A percentile compares a stretch with the other conserved stretches of the same genome.
phyloP scores from a whole-genome alignment of 2,888 invertebrate species.

The Calameuta idolon region DNA sequence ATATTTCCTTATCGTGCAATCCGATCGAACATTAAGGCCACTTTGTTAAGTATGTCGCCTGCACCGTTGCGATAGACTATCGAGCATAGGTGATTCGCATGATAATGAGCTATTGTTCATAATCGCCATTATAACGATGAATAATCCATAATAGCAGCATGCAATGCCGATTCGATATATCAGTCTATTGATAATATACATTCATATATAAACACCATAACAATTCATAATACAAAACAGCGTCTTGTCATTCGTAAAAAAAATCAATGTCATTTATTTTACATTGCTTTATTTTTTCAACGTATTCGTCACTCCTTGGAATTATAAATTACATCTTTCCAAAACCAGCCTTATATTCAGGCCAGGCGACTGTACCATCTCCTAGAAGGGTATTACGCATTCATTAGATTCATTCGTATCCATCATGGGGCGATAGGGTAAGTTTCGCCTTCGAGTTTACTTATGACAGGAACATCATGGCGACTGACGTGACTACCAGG shows the following conservation, averaged over 20 bases:
- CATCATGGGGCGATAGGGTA: not conserved
- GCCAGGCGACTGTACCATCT: not conserved
- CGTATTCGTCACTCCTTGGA: not conserved
- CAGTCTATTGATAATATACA: not conserved
- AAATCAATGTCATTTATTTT: not conserved
- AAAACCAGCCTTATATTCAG: not conserved
- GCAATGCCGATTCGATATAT: not conserved
- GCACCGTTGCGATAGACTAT: not conserved
- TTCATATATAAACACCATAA: not conserved
- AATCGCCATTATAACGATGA: not conserved
- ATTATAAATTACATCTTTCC: not conserved
- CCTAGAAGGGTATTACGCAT: not conserved
- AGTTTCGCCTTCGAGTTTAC: constrained; percentile 28
- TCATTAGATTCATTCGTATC: not conserved
- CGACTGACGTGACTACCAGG: not conserved
- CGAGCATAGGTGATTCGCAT: not conserved
- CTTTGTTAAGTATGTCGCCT: not conserved
- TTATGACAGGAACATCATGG: constrained; percentile 18
- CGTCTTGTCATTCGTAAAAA: not conserved
- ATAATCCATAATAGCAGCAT: not conserved
- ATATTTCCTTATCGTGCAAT: not conserved
- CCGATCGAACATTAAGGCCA: not conserved
- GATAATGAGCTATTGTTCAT: not conserved
- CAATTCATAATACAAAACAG: not conserved
- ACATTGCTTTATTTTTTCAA: not conserved